Conservation (phyloP, 2,113 vertebrate genomes). For the Turnix velox region DNA sequence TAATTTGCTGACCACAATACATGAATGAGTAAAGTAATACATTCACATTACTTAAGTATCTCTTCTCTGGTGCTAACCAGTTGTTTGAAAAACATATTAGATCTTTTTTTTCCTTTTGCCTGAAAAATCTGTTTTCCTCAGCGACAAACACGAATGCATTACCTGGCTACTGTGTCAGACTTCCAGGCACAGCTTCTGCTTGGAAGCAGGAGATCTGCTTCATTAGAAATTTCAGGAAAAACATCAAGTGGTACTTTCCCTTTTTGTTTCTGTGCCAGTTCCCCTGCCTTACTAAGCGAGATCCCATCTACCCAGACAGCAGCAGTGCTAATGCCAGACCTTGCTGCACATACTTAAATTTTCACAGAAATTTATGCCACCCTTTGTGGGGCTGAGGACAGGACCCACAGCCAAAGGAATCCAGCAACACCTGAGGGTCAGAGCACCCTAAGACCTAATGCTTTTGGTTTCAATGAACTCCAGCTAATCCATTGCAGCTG, state of each 20-base stretch:
- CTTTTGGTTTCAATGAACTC: neutral
- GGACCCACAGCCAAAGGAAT: neutral
- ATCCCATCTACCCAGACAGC: no score
- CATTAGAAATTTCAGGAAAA: neutral
- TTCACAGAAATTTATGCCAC: rapidly evolving
- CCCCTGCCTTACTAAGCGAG: neutral
- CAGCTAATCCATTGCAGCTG: neutral
- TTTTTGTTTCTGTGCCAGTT: neutral
- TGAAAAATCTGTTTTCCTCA: neutral
- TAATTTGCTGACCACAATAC: neutral
- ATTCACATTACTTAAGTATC: neutral
- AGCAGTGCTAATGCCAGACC: neutral
- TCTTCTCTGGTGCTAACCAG: neutral
- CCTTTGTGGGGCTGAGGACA: neutral
- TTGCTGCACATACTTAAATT: neutral
- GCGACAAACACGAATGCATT: neutral
- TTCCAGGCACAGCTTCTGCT: neutral
- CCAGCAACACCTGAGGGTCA: no score
- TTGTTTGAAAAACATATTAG: neutral
- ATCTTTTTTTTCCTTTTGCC: neutral
- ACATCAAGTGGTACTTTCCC: neutral
- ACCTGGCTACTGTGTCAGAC: neutral
- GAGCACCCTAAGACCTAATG: rapidly evolving
- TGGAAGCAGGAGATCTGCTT: neutral
- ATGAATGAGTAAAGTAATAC: neutral